Evolutionary conservation across 1,140 invertebrate species (phyloP), one percentile per base, ranked within the genome.

Genomic region (Probaryconus sp.): DNA sequence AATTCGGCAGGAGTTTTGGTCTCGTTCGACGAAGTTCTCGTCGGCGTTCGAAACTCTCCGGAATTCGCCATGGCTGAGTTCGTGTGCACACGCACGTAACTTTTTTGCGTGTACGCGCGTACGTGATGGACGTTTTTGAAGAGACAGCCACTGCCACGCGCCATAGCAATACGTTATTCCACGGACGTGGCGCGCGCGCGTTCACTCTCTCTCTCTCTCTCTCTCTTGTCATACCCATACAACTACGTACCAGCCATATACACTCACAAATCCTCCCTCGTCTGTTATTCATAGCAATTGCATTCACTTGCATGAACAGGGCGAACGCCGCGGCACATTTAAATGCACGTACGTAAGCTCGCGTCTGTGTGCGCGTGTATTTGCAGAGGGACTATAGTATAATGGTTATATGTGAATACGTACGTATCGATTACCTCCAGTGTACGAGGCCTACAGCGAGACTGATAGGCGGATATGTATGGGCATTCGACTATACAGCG

Each of bases 381-480:
- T 63, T 67, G 61, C 48, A 67, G 50, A 56, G 42, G 17, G 51
- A 43, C 71, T 28, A 26, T 74, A 50, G 48, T 63, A 63, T 76
- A 68, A 67, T 69, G 58, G 42, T 47, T 77, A 72, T 69, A 73
- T 68, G 63, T n/a, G n/a, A 63, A 68, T 74, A 74, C 67, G 61
- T 71, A 67, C 43, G 71, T 78, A 78, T 74, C 71, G 76, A 78
- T 74, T 75, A 58, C 67, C 58, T 67, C 17, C 55, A 50, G 63
- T 61, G 53, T 38, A 53, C 55, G 58, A 67, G 58, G 65, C 76
- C 70, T 74, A 74, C 56, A 68, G 50, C 71, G 61, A 74, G 67
- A 71, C 65, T 70, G 75, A 77, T 73, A 71, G 65, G 65, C 70
- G 70, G 76, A 74, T 78, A 53, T 75, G 67, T 75, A 74, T 71